Evolutionary conservation across 2,888 invertebrate species (phyloP).

Genomic region (Microplitis deprimator): DNA sequence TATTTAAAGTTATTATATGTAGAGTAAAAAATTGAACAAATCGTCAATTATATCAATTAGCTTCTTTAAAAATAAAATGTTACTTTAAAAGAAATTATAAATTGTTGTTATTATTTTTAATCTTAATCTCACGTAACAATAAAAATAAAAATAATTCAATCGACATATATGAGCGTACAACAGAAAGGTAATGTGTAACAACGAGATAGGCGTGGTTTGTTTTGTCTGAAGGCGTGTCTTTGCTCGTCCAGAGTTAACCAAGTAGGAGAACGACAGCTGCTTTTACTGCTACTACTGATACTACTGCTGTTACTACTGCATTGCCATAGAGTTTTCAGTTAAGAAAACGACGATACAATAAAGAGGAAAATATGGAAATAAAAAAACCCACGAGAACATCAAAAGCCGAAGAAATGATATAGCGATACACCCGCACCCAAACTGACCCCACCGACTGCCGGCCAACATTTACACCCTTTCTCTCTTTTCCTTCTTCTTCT

Average conservation of each 20-base stretch:
- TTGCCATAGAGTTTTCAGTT: not conserved
- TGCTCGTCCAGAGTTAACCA: not conserved
- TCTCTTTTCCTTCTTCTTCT: not conserved
- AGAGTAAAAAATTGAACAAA: not conserved
- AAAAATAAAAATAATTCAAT: conserved; percentile 36
- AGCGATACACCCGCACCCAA: too few species aligned
- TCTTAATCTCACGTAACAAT: conserved; percentile 45
- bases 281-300: not conserved
- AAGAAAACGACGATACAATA: too few species aligned
- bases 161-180: conserved; percentile 49
- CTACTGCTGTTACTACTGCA: not conserved
- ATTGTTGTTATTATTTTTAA: not conserved
- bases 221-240: conserved; percentile 19
- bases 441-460: too few species aligned
- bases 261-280: conserved; percentile 20
- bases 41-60: not conserved
- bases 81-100: not conserved
- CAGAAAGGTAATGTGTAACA: not conserved
- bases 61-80: not conserved
- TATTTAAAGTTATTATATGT: not conserved
- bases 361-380: too few species aligned
- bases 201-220: conserved; percentile 23
- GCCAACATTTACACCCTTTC: too few species aligned
- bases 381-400: too few species aligned
- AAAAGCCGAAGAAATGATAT: too few species aligned